Evolutionary conservation across 1,140 invertebrate species (phyloP), one percentile per base, ranked within the genome.

Genomic region (Coptotermes formosanus): DNA sequence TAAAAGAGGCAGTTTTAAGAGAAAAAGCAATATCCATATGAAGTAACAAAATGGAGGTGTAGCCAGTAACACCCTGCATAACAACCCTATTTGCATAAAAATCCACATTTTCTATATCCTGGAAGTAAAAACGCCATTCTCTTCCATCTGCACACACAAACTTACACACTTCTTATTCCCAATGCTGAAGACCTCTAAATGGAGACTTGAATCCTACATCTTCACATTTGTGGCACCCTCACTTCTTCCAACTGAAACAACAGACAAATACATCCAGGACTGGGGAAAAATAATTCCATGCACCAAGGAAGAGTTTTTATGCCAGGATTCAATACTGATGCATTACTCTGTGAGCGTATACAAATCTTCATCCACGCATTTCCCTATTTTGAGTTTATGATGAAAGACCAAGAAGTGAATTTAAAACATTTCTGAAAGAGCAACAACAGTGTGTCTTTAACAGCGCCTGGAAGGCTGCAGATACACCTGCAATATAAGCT

Each of bases 211-310:
- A 30, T n/a, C 64, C 52, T 55, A 75, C n/a, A 75, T 75, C 64
- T 30, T 75, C 19, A 64, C 8, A 25, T 12, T 16, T 30, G 64
- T n/a, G n/a, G 64, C 64, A 75, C 64, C 64, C n/a, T 75, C 64
- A 75, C 64, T 75, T 75, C 64, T 75, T 25, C 64, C n/a, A 75
- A 30, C 64, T 75, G 64, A 75, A 75, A 75, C 64, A 75, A 75
- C n/a, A 75, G 64, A 75, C 64, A 75, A 75, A 75, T 75, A 75
- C 64, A 75, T 75, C 64, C 64, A 75, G 64, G 64, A 75, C n/a
- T 75, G 64, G 64, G 64, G 64, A 75, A 75, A 75, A 30, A 75
- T 9, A 25, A 75, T 75, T 75, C 25, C n/a, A 75, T n/a, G n/a
- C 25, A 75, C 64, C 64, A 75, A 75, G 64, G 64, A 75, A 75